These are phyloP conservation scores for Hyaena hyaena DNA, from an alignment of 2,113 vertebrate species.

Conservation along the genomic window DNA sequence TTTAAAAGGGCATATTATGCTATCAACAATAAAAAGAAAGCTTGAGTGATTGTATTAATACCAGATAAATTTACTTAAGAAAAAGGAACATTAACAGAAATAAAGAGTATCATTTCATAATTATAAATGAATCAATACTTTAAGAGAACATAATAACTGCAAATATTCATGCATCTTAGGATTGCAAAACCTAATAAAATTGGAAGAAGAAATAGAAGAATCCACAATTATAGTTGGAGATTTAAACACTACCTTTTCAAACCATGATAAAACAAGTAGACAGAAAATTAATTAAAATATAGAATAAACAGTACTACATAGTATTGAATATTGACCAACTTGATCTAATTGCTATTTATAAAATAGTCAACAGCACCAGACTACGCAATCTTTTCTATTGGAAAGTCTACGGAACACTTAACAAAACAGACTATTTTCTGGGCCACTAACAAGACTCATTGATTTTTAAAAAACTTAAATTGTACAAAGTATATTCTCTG, in stretches of 20 bases:
- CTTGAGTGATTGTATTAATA: background rate
- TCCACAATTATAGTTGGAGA: background rate
- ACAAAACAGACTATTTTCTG: background rate
- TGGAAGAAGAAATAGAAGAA: background rate
- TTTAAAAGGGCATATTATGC: background rate
- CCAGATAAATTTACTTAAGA: background rate
- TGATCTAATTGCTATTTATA: background rate
- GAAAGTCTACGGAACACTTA: background rate
- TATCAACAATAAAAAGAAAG: background rate
- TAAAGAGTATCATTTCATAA: background rate
- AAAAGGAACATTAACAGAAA: background rate
- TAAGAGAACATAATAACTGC: background rate
- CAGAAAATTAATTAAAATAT: background rate
- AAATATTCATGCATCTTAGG: constrained; percentile 8
- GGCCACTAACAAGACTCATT: background rate
- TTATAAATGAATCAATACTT: background rate
- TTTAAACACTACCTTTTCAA: background rate
- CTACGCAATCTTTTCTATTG: background rate
- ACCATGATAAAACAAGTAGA: background rate
- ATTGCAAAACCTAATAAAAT: background rate
- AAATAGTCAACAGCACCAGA: background rate
- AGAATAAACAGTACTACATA: background rate
- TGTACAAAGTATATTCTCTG: background rate
- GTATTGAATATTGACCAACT: background rate
- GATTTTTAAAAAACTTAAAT: background rate